Conservation (phyloP, 2,888 invertebrate species). For the Calliopum simillimum region DNA sequence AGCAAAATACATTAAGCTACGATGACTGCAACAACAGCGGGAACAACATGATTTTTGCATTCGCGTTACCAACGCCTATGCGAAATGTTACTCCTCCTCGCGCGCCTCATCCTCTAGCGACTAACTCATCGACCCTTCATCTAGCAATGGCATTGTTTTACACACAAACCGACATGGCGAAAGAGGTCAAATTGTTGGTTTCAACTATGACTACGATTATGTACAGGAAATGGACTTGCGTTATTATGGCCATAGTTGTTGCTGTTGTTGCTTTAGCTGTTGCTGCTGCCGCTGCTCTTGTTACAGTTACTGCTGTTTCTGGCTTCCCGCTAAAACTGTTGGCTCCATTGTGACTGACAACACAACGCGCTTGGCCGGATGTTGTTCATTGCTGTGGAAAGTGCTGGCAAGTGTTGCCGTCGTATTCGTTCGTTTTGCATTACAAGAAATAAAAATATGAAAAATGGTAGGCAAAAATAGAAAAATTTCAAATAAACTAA, state of each 20-base stretch:
- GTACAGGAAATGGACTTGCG: background rate
- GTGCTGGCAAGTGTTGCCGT: slow-evolving; percentile 1
- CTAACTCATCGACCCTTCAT: background rate
- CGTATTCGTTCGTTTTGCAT: slow-evolving; percentile 3
- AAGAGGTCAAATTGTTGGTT: background rate
- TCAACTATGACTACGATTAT: background rate
- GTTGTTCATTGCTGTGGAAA: slow-evolving; percentile 12
- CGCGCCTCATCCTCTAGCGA: background rate
- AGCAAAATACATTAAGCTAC: background rate
- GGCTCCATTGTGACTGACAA: slow-evolving; percentile 3
- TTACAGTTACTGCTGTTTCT: background rate
- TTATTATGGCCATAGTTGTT: background rate
- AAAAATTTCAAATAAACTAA: background rate
- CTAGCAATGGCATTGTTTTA: background rate
- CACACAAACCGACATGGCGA: background rate
- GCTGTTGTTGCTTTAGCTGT: background rate
- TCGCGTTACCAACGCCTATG: slow-evolving; percentile 5
- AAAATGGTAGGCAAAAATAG: background rate
- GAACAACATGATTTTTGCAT: slow-evolving; percentile 12
- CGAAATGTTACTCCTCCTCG: background rate
- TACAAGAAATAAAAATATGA: background rate
- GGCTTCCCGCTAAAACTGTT: slow-evolving; percentile 9
- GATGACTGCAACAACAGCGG: background rate
- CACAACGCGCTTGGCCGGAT: slow-evolving; percentile 11
- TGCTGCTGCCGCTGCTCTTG: background rate